phyloP scores from a whole-genome alignment of 1,140 invertebrate genomes.

The Brachystomella parvula region DNA sequence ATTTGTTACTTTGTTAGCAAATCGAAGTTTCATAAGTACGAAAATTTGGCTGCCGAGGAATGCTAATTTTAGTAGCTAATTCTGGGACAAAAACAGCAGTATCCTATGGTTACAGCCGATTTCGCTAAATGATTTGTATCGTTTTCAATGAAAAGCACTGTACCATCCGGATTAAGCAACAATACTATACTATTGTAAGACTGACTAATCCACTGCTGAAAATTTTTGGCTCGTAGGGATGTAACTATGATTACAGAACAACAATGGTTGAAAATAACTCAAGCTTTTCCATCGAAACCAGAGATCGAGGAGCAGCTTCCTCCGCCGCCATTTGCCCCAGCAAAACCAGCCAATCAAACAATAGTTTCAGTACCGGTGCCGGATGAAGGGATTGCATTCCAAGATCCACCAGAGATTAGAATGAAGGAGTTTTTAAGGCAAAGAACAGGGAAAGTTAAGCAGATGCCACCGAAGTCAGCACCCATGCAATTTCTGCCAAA shows the following conservation, averaged over 20 bases:
- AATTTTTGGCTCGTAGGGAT: background rate
- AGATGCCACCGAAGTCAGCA: background rate
- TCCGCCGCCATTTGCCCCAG: slow-evolving; percentile 3
- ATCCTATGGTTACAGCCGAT: too few species aligned
- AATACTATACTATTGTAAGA: too few species aligned
- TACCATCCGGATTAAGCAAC: too few species aligned
- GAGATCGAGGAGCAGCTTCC: background rate
- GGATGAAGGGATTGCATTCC: background rate
- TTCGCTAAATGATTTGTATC: too few species aligned
- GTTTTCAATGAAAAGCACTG: too few species aligned
- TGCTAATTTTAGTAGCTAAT: background rate
- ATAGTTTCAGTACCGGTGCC: background rate
- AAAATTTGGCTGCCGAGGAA: background rate
- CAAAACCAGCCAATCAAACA: background rate
- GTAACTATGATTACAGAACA: background rate
- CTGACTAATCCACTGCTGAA: background rate
- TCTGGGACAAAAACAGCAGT: too few species aligned
- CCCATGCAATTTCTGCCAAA: background rate
- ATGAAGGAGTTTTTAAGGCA: background rate
- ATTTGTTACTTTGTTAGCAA: background rate
- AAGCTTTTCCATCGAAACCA: slow-evolving; percentile 2
- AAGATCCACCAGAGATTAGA: background rate
- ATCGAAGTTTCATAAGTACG: background rate
- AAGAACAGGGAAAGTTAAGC: background rate
- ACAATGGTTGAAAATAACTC: background rate